Evolutionary conservation across 2,113 vertebrate species (phyloP).

Genomic region (Rana temporaria): DNA sequence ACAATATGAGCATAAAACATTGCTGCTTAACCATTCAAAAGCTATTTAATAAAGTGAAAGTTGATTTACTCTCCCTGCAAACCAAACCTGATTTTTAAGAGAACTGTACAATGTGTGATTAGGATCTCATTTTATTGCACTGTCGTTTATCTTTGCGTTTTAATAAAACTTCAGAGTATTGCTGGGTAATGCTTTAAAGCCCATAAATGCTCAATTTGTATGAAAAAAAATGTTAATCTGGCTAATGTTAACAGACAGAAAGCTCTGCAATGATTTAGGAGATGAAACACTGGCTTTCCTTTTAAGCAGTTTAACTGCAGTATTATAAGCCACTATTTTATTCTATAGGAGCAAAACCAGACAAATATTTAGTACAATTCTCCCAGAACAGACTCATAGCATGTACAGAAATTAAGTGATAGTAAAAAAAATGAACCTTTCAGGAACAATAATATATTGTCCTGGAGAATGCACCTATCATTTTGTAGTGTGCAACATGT

Average conservation of each 20-base stretch:
- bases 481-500: too few relatives aligned
- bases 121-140: conserved; percentile 5
- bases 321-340: too few relatives aligned
- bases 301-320: conserved; percentile 1
- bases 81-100: neutral
- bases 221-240: neutral
- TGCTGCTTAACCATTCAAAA: neutral
- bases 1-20: too few relatives aligned
- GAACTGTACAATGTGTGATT: neutral
- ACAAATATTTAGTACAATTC: too few relatives aligned
- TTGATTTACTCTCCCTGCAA: neutral
- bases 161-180: conserved; percentile 8
- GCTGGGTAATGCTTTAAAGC: conserved; percentile 14
- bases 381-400: too few relatives aligned
- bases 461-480: too few relatives aligned
- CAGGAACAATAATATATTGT: too few relatives aligned
- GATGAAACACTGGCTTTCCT: neutral
- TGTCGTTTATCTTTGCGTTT: conserved; percentile 13
- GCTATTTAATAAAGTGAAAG: neutral
- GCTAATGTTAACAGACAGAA: neutral
- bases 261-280: conserved; percentile 17
- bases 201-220: conserved; percentile 7
- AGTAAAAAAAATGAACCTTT: too few relatives aligned
- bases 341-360: neutral
- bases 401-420: too few relatives aligned